These are phyloP conservation scores for Cremastinae sp. DNA, from an alignment of 2,888 invertebrate species.

Conservation along the genomic window DNA sequence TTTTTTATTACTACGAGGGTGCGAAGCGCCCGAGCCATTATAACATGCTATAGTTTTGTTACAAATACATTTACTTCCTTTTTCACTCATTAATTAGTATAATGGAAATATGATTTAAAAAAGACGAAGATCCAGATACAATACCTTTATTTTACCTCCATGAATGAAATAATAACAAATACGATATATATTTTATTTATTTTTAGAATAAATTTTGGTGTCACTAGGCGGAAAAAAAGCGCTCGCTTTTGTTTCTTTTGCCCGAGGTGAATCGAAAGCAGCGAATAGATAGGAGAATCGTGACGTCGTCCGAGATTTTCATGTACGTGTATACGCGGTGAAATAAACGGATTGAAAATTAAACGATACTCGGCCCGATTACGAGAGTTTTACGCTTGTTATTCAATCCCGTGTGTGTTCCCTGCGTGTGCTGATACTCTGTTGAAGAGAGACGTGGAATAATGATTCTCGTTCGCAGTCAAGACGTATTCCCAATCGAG, in stretches of 20 bases:
- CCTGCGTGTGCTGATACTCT: slow-evolving; percentile 26
- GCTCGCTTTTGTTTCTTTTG: background rate
- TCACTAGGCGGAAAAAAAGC: no score
- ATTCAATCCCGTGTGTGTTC: slow-evolving; percentile 34
- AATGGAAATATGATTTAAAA: no score
- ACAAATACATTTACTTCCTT: no score
- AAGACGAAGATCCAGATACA: no score
- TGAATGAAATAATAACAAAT: no score
- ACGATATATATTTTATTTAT: no score
- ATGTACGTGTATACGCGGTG: background rate
- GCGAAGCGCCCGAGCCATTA: no score
- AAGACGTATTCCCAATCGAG: slow-evolving; percentile 24
- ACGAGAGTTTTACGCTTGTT: slow-evolving; percentile 38
- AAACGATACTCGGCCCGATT: slow-evolving; percentile 19
- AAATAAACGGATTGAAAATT: slow-evolving; percentile 26
- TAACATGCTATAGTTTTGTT: no score
- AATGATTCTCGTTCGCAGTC: slow-evolving; percentile 38
- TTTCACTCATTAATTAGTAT: no score
- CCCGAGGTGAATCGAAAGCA: background rate
- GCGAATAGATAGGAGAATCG: background rate
- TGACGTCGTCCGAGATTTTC: background rate
- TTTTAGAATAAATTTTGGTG: no score
- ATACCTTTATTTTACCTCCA: no score
- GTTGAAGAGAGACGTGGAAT: slow-evolving; percentile 35
- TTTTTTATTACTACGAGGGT: no score